Base-by-base conservation (phyloP, 2,113 vertebrate species). In the Zapus hudsonius region DNA sequence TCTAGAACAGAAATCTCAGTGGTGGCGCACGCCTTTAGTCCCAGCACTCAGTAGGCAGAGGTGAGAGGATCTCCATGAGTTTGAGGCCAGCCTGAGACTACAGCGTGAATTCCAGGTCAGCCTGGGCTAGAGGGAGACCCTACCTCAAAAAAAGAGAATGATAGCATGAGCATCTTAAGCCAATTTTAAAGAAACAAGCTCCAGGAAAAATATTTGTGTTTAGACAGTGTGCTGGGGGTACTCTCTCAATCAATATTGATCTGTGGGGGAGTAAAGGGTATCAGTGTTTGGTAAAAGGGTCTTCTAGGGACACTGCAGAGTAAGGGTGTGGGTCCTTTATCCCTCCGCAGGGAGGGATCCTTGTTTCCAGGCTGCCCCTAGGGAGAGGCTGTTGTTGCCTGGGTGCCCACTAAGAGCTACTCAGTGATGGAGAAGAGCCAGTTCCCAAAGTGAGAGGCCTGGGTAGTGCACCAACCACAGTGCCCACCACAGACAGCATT, bases 341-440 rank as follows among this genome's bases (percentile, higher is more conserved):
- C 33, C 3, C 16, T 36, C 22, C n/a, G 4, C 33, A 23, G 1
- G 0, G 12, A 17, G 10, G n/a, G 7, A 38, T 31, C 33, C 31
- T 57, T 63, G 57, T n/a, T 23, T 47, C 15, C 64, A 57, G 38
- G 20, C 31, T 20, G 7, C 11, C 61, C 17, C 3, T 8, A 66
- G 16, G 42, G 63, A 64, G 72, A 2, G 5, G 16, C 4, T 61
- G 16, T 1, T 44, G 33, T 3, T 75, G 83, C 6, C 33, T 42
- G 11, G 36, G 1, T 29, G 17, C 81, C 47, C 36, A 11, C 4
- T 47, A 13, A 38, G 36, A 72, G n/a, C 40, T 33, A 9, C 17
- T 66, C 22, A 25, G 29, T 4, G 42, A 42, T 11, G 1, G 66
- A 29, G 64, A n/a, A 9, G 47, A 74, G 38, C 57, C 17, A 66